phyloP scores from a whole-genome alignment of 2,888 invertebrate species.

The Pachliopta kotzebuea region DNA sequence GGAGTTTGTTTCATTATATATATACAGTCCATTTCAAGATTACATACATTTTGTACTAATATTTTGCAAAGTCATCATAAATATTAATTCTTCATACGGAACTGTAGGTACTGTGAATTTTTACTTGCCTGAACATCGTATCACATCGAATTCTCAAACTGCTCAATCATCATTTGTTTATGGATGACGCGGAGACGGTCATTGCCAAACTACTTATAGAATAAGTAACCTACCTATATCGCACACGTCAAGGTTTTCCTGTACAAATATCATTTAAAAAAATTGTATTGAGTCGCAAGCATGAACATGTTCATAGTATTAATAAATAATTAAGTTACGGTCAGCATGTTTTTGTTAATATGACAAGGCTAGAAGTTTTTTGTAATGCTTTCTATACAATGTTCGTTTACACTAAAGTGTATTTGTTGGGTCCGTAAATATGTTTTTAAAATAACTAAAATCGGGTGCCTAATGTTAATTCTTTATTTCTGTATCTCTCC shows the following conservation, averaged over 20 bases:
- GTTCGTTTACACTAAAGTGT: not conserved
- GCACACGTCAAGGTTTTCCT: not conserved
- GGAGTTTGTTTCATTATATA: no score
- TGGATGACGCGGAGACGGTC: conserved; percentile 5
- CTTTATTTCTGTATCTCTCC: no score
- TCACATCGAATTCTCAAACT: not conserved
- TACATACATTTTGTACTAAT: no score
- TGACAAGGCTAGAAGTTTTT: not conserved
- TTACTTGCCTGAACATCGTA: no score
- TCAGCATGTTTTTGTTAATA: conserved; percentile 1
- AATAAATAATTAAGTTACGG: not conserved
- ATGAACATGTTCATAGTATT: not conserved
- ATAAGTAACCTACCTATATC: not conserved
- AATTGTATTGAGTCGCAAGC: not conserved
- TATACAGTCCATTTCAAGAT: no score
- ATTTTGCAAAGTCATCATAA: no score
- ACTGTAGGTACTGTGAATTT: no score
- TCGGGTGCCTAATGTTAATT: not conserved
- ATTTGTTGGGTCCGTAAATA: not conserved
- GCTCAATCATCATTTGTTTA: conserved; percentile 6
- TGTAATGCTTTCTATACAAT: not conserved
- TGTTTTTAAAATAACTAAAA: not conserved
- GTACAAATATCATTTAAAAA: not conserved
- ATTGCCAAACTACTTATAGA: conserved; percentile 3
- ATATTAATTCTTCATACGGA: no score